Conservation (phyloP, 30 jellyfish, hydroid and myxozoan species). For the Turritopsis dohrnii region DNA sequence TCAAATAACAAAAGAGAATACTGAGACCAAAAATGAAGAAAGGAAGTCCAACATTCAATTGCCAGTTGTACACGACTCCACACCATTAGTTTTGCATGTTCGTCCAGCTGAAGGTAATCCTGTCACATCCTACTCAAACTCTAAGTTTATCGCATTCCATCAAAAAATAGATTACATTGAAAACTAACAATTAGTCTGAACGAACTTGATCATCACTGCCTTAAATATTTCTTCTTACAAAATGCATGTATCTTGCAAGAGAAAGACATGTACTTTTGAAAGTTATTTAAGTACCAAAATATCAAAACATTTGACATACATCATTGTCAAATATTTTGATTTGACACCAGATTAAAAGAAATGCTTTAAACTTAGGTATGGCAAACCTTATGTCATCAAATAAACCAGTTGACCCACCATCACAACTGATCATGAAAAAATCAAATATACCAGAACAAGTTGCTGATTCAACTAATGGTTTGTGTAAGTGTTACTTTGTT, state of each 20-base stretch:
- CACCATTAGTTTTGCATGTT: conserved; percentile 14
- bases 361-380: not conserved
- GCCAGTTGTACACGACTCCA: not conserved
- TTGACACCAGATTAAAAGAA: no score
- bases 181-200: no score
- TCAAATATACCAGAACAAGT: not conserved
- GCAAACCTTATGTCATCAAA: not conserved
- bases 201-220: no score
- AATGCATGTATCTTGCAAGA: no score
- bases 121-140: not conserved
- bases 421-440: not conserved
- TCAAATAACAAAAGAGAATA: not conserved
- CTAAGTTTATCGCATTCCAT: no score
- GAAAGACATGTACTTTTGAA: no score
- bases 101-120: not conserved
- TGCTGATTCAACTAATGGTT: not conserved
- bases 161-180: no score
- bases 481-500: not conserved
- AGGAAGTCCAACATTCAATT: not conserved
- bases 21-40: not conserved
- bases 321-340: not conserved
- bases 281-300: not conserved
- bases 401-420: not conserved
- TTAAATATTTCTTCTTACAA: no score
- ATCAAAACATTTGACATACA: not conserved